phyloP scores from a whole-genome alignment of 2,113 vertebrate genomes.

The Balaenoptera acutorostrata region DNA sequence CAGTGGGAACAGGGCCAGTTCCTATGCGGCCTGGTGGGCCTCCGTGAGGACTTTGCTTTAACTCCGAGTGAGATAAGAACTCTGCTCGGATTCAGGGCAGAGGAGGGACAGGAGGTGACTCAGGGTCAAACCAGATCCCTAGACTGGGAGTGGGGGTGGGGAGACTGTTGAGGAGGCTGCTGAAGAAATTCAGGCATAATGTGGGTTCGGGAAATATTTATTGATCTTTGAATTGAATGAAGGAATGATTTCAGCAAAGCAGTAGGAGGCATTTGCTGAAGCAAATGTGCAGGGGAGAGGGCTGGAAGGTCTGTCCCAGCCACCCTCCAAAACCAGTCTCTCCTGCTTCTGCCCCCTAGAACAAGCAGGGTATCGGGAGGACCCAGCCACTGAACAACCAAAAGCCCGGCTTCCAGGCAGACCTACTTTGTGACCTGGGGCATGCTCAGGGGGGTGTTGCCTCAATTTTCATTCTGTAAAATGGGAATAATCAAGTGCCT shows the following conservation, averaged over 20 bases:
- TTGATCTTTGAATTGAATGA: background rate
- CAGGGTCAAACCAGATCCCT: background rate
- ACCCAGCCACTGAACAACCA: background rate
- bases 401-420: background rate
- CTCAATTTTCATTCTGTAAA: background rate
- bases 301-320: background rate
- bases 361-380: background rate
- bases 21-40: background rate
- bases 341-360: too few relatives aligned
- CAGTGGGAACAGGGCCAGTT: background rate
- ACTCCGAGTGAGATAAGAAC: background rate
- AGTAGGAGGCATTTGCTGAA: background rate
- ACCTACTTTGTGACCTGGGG: background rate
- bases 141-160: background rate
- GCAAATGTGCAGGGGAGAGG: background rate
- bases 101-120: background rate
- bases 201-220: background rate
- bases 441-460: accelerated
- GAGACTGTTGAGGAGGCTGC: background rate
- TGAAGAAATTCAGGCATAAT: background rate
- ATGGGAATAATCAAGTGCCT: background rate
- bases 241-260: too few relatives aligned
- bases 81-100: background rate
- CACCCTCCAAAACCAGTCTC: accelerated
- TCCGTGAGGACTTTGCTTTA: background rate